Percentiles rank a stretch among this genome's conserved stretches.
These are phyloP conservation scores for Molossus alvarezi DNA, from an alignment of 2,797 vertebrate species.

Conservation along the genomic window DNA sequence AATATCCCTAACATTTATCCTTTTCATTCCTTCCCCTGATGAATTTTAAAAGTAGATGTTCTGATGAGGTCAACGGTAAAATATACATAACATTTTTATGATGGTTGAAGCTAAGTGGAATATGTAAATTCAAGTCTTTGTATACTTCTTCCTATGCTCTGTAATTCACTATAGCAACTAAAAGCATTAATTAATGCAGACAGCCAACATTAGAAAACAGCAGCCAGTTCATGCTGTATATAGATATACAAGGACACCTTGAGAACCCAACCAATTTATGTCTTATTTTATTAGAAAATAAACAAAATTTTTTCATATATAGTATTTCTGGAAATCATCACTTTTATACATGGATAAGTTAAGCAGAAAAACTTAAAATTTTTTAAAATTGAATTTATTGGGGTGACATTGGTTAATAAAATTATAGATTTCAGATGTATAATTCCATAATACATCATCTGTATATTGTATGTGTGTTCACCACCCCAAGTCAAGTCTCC, in stretches of 20 bases:
- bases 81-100: constrained; percentile 65
- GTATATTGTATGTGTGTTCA: neutral
- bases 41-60: constrained; percentile 72
- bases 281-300: constrained; percentile 60
- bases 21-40: constrained; percentile 30
- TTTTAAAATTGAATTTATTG: neutral
- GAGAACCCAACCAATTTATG: constrained; percentile 30
- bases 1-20: constrained; percentile 57
- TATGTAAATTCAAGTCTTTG: constrained; percentile 63
- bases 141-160: constrained; percentile 60
- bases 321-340: constrained; percentile 74
- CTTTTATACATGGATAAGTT: constrained; percentile 3
- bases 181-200: constrained; percentile 77
- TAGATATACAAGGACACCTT: constrained; percentile 32
- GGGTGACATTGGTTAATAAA: neutral
- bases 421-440: neutral
- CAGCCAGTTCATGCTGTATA: constrained; percentile 48
- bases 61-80: constrained; percentile 49
- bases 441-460: neutral
- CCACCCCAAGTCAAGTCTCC: neutral
- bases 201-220: constrained; percentile 70
- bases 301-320: constrained; percentile 2
- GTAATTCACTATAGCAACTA: constrained; percentile 74
- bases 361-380: constrained; percentile 30
- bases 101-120: constrained; percentile 60